phyloP scores from a whole-genome alignment of 1,140 invertebrate species.

The Cotesia chilonis region DNA sequence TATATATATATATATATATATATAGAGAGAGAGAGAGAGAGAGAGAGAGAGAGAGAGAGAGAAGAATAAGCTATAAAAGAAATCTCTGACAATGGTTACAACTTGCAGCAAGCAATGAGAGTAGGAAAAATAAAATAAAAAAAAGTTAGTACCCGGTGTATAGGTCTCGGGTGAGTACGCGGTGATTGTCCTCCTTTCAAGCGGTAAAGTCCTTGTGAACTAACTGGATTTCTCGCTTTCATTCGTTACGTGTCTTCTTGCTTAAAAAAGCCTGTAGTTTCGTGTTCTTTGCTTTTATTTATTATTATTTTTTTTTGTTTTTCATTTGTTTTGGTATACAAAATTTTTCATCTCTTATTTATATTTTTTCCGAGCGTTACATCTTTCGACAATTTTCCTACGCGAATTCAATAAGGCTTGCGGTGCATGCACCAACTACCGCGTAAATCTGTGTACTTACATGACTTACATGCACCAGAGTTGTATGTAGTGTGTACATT shows the following conservation, averaged over 20 bases:
- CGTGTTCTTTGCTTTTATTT: slow-evolving; percentile 5
- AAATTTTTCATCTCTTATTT: not conserved
- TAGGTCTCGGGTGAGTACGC: slow-evolving; percentile 25
- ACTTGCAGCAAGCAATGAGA: slow-evolving; percentile 12
- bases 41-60: no score
- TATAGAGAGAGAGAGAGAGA: no score
- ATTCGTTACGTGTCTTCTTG: slow-evolving; percentile 28
- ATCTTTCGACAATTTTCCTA: no score
- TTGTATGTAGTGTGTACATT: no score
- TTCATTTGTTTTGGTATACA: not conserved
- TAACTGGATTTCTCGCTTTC: slow-evolving; percentile 29
- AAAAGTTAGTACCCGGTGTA: not conserved
- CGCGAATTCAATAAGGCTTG: no score
- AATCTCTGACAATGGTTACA: slow-evolving; percentile 6
- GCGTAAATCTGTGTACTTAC: no score
- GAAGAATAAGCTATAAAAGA: slow-evolving; percentile 1
- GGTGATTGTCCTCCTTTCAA: slow-evolving; percentile 25
- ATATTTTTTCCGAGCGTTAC: no score
- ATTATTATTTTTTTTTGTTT: not conserved
- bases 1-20: no score
- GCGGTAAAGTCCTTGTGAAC: slow-evolving; percentile 23
- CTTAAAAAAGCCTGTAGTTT: not conserved
- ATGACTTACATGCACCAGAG: no score
- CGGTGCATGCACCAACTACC: no score
- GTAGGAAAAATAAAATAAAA: slow-evolving; percentile 10